Percentiles rank a stretch among this genome's conserved stretches.
These are phyloP conservation scores for Sitobion miscanthi DNA, from an alignment of 1,140 invertebrate genomes.

Conservation along the genomic window DNA sequence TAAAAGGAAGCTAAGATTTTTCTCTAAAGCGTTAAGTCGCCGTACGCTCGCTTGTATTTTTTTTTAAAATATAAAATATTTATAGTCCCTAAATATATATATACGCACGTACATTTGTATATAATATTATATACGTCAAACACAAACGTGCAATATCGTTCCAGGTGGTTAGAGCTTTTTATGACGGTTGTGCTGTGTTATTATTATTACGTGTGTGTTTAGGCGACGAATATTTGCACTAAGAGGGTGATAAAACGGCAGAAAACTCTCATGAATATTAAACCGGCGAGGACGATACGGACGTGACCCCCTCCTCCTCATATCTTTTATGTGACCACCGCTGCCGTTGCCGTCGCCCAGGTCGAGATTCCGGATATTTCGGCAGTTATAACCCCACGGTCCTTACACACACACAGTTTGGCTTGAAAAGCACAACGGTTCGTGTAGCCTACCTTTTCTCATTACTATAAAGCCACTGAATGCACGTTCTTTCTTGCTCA, in stretches of 20 bases:
- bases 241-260: slow-evolving; percentile 53
- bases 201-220: slow-evolving; percentile 56
- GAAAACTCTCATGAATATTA: slow-evolving; percentile 55
- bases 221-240: slow-evolving; percentile 52
- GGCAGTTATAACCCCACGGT: not conserved
- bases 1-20: not conserved
- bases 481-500: not conserved
- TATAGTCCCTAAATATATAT: not conserved
- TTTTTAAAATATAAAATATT: slow-evolving; percentile 31
- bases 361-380: slow-evolving; percentile 52
- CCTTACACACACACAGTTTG: not conserved
- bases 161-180: slow-evolving; percentile 40
- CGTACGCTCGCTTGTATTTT: not conserved
- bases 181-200: slow-evolving; percentile 44
- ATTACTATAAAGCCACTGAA: not conserved
- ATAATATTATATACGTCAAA: not conserved
- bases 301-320: not conserved
- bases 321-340: slow-evolving; percentile 37
- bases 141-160: slow-evolving; percentile 41
- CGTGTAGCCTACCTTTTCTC: slow-evolving; percentile 26
- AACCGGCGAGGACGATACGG: slow-evolving; percentile 21
- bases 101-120: slow-evolving; percentile 12
- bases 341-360: not conserved
- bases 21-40: not conserved
- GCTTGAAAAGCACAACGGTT: slow-evolving; percentile 7